Percentiles rank a stretch among this genome's conserved stretches.
phyloP scores from a whole-genome alignment of 1,140 invertebrate genomes.

The Ooceraea biroi region DNA sequence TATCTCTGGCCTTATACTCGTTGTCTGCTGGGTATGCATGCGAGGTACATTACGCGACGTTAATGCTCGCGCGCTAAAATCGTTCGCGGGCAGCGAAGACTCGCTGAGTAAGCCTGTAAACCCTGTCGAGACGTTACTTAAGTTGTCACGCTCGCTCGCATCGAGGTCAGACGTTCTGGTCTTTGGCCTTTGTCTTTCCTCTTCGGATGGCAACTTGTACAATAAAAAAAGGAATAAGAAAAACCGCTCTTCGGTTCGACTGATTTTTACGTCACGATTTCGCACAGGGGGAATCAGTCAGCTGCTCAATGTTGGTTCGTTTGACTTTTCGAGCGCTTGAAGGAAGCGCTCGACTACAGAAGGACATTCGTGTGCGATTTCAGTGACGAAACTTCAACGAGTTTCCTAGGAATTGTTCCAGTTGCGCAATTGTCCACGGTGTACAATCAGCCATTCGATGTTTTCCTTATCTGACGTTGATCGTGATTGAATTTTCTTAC shows the following conservation, averaged over 20 bases:
- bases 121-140: constrained; percentile 58
- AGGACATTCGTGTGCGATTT: constrained; percentile 15
- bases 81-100: constrained; percentile 65
- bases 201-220: no score
- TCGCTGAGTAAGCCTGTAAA: constrained; percentile 59
- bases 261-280: constrained; percentile 2
- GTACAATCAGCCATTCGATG: constrained; percentile 39
- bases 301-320: constrained; percentile 29
- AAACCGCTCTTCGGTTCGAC: neutral
- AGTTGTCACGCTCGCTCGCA: constrained; percentile 45
- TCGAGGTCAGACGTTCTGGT: constrained; percentile 40
- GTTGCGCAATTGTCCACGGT: constrained; percentile 49
- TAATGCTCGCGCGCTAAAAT: constrained; percentile 71
- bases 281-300: constrained; percentile 3
- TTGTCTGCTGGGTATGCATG: constrained; percentile 74
- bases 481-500: constrained; percentile 56
- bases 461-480: constrained; percentile 53
- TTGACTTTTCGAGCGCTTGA: constrained; percentile 57
- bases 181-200: no score
- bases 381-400: constrained; percentile 71
- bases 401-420: constrained; percentile 69
- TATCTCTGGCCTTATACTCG: constrained; percentile 76
- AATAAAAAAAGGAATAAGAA: neutral
- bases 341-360: constrained; percentile 48
- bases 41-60: constrained; percentile 73